Conservation (phyloP, 2,797 vertebrate genomes). For the Hydrolagus colliei region DNA sequence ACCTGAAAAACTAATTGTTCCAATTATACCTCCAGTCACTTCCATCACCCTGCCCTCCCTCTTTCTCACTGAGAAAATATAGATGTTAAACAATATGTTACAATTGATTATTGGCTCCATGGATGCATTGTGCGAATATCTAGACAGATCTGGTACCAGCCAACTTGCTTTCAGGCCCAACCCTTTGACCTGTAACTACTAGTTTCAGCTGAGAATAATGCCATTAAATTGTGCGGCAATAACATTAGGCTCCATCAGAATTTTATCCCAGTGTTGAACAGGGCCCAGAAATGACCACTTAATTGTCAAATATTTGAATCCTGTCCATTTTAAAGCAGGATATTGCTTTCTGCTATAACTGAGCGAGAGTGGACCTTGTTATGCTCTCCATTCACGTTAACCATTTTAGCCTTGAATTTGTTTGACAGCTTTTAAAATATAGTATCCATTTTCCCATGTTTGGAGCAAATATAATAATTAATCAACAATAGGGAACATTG, state of each 20-base stretch:
- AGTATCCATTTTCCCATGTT: neutral
- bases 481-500: neutral
- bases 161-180: neutral
- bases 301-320: neutral
- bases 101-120: constrained; percentile 7
- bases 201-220: constrained; percentile 18
- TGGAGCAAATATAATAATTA: neutral
- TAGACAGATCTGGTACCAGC: neutral
- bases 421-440: neutral
- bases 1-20: neutral
- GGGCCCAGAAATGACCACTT: neutral
- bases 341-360: neutral
- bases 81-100: neutral
- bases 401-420: neutral
- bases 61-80: neutral
- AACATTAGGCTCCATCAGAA: constrained; percentile 22
- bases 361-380: neutral
- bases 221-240: constrained; percentile 21
- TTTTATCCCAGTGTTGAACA: neutral
- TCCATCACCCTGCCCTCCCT: neutral
- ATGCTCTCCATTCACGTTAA: neutral
- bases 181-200: neutral
- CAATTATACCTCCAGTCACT: neutral
- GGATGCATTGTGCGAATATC: neutral
- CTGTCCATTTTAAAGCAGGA: neutral